phyloP scores from a whole-genome alignment of 2,113 vertebrate genomes.

The Lepisosteus osseus region DNA sequence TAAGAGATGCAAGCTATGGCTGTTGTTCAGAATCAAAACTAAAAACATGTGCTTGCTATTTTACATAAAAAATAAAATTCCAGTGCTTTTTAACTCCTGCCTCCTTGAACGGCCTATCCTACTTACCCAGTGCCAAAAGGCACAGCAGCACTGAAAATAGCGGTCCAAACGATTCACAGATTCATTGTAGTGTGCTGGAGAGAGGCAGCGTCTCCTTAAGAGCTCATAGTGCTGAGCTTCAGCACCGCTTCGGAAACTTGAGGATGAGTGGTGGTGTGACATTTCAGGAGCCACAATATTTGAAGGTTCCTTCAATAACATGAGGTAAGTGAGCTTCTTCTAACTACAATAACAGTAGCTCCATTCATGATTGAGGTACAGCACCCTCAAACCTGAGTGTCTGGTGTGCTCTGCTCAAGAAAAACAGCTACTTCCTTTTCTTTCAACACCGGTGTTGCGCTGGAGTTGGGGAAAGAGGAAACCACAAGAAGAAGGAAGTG shows the following conservation, averaged over 20 bases:
- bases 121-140: slow-evolving; percentile 27
- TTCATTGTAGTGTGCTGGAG: neutral
- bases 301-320: neutral
- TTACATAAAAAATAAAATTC: neutral
- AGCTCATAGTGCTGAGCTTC: slow-evolving; percentile 14
- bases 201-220: slow-evolving; percentile 11
- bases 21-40: neutral
- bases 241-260: neutral
- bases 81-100: neutral
- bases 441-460: neutral
- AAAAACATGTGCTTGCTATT: neutral
- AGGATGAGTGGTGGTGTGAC: neutral
- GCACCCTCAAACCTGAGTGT: neutral
- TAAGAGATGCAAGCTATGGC: neutral
- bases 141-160: slow-evolving; percentile 29
- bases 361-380: neutral
- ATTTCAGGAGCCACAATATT: neutral
- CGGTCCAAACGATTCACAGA: slow-evolving; percentile 11
- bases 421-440: slow-evolving; percentile 2
- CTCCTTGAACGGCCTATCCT: neutral
- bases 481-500: slow-evolving; percentile 30
- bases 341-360: neutral
- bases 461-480: slow-evolving; percentile 27
- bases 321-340: neutral
- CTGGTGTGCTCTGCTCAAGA: neutral